Evolutionary conservation across 1,140 invertebrate species (phyloP).

Genomic region (Drosophila mauritiana): DNA sequence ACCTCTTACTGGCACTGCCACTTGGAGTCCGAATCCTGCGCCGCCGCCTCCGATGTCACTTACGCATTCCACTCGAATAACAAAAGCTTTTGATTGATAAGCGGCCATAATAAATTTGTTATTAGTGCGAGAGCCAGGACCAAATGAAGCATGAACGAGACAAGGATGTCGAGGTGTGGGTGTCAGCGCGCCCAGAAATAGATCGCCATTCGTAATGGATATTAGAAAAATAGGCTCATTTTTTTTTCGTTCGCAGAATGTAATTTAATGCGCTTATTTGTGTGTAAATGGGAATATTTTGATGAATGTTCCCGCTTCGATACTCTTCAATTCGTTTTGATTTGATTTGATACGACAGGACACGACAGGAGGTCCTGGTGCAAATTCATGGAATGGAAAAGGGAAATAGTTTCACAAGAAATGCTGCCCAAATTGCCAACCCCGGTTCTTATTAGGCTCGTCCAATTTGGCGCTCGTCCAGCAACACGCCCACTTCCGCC

Average conservation of each 20-base stretch:
- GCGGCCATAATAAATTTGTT: slow-evolving; percentile 73
- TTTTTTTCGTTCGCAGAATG: slow-evolving; percentile 3
- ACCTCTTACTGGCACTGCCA: slow-evolving; percentile 39
- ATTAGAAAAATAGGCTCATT: slow-evolving; percentile 52
- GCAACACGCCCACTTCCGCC: neutral
- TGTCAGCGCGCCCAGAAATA: slow-evolving; percentile 24
- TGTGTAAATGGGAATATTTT: slow-evolving; percentile 44
- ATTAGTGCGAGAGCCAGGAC: slow-evolving; percentile 46
- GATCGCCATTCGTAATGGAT: slow-evolving; percentile 43
- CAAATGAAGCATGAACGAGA: slow-evolving; percentile 68
- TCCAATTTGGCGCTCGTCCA: slow-evolving; percentile 47
- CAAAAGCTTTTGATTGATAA: slow-evolving; percentile 69
- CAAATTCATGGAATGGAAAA: slow-evolving; percentile 3
- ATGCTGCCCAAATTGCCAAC: slow-evolving; percentile 15
- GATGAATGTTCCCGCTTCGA: slow-evolving; percentile 33
- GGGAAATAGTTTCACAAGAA: slow-evolving; percentile 45
- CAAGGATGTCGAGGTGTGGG: neutral
- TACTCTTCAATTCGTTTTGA: slow-evolving; percentile 23
- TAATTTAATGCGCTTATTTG: slow-evolving; percentile 47
- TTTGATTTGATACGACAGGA: slow-evolving; percentile 46
- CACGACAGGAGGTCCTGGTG: neutral
- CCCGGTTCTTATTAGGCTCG: slow-evolving; percentile 37
- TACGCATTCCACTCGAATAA: slow-evolving; percentile 59
- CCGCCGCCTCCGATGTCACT: slow-evolving; percentile 7
- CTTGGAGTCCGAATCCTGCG: slow-evolving; percentile 25